phyloP scores from a whole-genome alignment of 2,113 vertebrate species.

The Genyomyrus donnyi region DNA sequence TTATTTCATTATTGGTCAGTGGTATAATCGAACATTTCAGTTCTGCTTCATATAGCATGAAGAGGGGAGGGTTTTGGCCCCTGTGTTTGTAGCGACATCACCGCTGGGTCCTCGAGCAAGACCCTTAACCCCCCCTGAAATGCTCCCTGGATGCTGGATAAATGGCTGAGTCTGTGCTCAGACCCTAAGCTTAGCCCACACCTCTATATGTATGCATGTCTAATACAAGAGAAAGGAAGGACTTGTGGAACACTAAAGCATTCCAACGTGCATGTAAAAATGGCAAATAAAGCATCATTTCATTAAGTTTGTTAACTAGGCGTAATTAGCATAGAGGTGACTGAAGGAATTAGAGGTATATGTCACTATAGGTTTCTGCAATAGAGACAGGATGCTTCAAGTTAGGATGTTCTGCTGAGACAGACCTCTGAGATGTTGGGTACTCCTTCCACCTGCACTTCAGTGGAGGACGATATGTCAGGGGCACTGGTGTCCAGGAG shows the following conservation, averaged over 20 bases:
- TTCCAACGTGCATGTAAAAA: background rate
- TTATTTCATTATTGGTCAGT: background rate
- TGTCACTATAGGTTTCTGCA: background rate
- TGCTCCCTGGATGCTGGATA: background rate
- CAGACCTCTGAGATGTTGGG: constrained; percentile 68
- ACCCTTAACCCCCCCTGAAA: background rate
- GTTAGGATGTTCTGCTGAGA: background rate
- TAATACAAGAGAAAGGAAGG: background rate
- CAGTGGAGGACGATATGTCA: constrained; percentile 79
- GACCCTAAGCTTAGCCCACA: background rate
- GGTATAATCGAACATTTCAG: background rate
- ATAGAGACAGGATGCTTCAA: background rate
- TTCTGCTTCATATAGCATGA: background rate
- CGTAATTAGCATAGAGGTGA: background rate
- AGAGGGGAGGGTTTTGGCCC: background rate
- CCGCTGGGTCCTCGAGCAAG: background rate
- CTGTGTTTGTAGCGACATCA: background rate
- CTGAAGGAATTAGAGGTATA: background rate
- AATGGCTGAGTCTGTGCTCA: background rate
- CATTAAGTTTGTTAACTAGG: background rate
- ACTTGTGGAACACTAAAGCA: background rate
- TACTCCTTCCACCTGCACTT: constrained; percentile 82
- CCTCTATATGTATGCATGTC: background rate
- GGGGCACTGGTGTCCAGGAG: constrained; percentile 86
- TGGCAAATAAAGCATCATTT: background rate